phyloP scores from a whole-genome alignment of 2,113 vertebrate genomes.

The Procapra przewalskii region DNA sequence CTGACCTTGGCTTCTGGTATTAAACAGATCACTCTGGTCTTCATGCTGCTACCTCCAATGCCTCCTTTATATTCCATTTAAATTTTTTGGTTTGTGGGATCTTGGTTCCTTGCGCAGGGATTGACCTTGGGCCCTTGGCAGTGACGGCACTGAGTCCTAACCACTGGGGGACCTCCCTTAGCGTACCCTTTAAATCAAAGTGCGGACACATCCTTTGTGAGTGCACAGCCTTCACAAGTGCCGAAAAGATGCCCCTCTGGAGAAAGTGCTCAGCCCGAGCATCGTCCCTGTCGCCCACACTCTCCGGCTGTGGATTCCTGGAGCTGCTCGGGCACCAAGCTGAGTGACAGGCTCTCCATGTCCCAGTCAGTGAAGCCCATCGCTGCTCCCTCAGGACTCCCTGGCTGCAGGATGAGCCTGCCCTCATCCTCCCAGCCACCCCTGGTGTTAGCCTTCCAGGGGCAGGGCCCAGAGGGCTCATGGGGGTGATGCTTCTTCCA shows the following conservation, averaged over 20 bases:
- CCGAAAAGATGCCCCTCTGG: not conserved
- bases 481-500: not conserved
- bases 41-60: not conserved
- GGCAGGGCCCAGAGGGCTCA: not conserved
- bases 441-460: not conserved
- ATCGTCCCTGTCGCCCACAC: not conserved
- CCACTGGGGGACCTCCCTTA: not conserved
- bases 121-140: not conserved
- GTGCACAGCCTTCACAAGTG: not conserved
- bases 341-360: not conserved
- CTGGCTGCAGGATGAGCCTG: rapidly evolving
- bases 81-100: not conserved
- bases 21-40: not conserved
- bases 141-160: not conserved
- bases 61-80: not conserved
- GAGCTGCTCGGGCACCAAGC: not conserved
- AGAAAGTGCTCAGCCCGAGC: not conserved
- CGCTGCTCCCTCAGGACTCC: rapidly evolving
- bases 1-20: not conserved
- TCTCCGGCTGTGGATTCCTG: not conserved
- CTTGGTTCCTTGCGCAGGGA: not conserved
- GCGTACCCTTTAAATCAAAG: not conserved
- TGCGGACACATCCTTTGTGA: not conserved
- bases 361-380: not conserved
- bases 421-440: not conserved